Percentiles rank a stretch among this genome's conserved stretches.
phyloP scores from a whole-genome alignment of 2,797 vertebrate species.

The Sebastes paucispinis region DNA sequence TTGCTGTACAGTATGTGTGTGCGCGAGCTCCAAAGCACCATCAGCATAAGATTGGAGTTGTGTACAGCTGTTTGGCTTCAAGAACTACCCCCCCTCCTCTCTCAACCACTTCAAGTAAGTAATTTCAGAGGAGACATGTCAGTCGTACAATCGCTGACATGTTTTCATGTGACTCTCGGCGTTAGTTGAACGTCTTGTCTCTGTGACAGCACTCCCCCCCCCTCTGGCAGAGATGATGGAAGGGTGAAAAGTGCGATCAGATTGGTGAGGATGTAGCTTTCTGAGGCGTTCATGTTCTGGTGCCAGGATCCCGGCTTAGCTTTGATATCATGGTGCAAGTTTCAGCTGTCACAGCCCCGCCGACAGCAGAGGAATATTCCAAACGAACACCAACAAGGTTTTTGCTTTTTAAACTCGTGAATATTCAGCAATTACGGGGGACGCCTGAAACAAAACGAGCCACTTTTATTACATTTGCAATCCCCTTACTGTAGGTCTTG shows the following conservation, averaged over 20 bases:
- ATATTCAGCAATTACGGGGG: not conserved
- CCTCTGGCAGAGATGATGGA: slow-evolving; percentile 39
- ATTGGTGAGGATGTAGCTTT: slow-evolving; percentile 46
- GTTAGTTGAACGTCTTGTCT: slow-evolving; percentile 38
- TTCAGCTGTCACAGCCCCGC: slow-evolving; percentile 45
- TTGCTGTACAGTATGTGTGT: not conserved
- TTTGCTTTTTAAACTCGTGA: slow-evolving; percentile 3
- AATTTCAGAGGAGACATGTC: slow-evolving; percentile 24
- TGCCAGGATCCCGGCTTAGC: slow-evolving; percentile 40
- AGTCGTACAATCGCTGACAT: not conserved
- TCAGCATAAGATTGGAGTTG: slow-evolving; percentile 3
- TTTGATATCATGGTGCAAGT: slow-evolving; percentile 43
- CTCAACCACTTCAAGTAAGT: slow-evolving; percentile 1
- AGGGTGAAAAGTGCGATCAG: slow-evolving; percentile 44
- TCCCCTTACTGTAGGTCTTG: not conserved
- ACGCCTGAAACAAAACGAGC: slow-evolving; percentile 24
- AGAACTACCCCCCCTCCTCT: not conserved
- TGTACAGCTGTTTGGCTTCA: slow-evolving; percentile 15
- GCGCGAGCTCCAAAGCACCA: not conserved
- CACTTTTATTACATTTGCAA: slow-evolving; percentile 26
- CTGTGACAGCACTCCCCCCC: not conserved
- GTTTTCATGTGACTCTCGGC: slow-evolving; percentile 52
- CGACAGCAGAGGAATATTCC: slow-evolving; percentile 14
- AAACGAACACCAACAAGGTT: slow-evolving; percentile 5
- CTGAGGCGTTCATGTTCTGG: slow-evolving; percentile 38